phyloP scores from a whole-genome alignment of 1,140 invertebrate species.

The Lanistes nyassanus region DNA sequence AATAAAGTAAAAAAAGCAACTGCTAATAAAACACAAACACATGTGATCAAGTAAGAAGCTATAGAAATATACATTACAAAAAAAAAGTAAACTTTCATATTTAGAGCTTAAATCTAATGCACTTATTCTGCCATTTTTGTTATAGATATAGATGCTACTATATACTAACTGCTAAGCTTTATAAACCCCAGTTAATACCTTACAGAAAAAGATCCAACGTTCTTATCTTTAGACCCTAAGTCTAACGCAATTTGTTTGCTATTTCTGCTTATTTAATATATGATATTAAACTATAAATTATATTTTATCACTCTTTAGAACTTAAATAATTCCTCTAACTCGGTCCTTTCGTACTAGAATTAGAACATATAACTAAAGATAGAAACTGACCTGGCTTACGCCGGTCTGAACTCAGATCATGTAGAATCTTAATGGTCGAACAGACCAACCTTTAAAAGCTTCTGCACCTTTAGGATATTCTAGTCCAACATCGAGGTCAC shows the following conservation, averaged over 20 bases:
- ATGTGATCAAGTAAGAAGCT: slow-evolving; percentile 4
- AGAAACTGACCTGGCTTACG: slow-evolving; percentile 81
- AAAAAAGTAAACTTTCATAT: slow-evolving; percentile 1
- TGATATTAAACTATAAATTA: neutral
- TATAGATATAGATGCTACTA: too few species aligned
- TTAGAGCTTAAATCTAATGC: slow-evolving; percentile 15
- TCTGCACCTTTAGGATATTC: slow-evolving; percentile 73
- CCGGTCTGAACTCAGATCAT: slow-evolving; percentile 83
- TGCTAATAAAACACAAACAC: slow-evolving; percentile 67
- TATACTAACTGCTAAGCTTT: too few species aligned
- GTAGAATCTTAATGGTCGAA: slow-evolving; percentile 82
- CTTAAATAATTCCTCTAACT: neutral
- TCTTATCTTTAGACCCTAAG: slow-evolving; percentile 16
- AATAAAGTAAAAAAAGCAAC: slow-evolving; percentile 77
- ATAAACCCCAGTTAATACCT: too few species aligned
- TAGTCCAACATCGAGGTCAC: slow-evolving; percentile 85
- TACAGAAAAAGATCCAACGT: neutral
- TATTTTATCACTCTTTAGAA: neutral
- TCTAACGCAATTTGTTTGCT: slow-evolving; percentile 18
- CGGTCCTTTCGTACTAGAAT: slow-evolving; percentile 77
- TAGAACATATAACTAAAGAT: slow-evolving; percentile 71
- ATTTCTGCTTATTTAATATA: too few species aligned
- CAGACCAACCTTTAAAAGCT: slow-evolving; percentile 75
- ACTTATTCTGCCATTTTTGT: slow-evolving; percentile 11
- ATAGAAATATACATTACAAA: slow-evolving; percentile 11